Evolutionary conservation across 1,140 invertebrate genomes (phyloP).

Genomic region (Drosophila busckii): DNA sequence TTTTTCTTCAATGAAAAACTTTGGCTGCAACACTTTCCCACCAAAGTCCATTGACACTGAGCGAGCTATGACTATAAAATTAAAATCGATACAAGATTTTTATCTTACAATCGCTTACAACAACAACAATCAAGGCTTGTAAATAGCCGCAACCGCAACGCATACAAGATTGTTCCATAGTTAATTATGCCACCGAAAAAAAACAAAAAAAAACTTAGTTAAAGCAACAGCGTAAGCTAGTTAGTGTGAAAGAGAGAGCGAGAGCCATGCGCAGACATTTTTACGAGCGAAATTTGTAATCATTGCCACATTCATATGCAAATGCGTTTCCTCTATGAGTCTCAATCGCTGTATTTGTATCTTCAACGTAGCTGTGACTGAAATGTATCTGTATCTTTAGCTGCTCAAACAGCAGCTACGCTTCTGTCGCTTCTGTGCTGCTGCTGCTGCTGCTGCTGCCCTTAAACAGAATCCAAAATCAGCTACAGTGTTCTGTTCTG

Average conservation of each 20-base stretch:
- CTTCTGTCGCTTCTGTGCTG: conserved; percentile 73
- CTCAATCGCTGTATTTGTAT: conserved; percentile 15
- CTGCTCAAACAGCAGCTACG: conserved; percentile 70
- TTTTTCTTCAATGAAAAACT: conserved; percentile 57
- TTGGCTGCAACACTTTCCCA: conserved; percentile 64
- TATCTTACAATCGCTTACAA: conserved; percentile 55
- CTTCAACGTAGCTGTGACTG: conserved; percentile 1
- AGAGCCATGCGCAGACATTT: no score
- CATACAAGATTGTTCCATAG: conserved; percentile 55
- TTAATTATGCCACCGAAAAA: conserved; percentile 62
- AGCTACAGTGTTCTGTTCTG: no score
- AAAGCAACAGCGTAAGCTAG: conserved; percentile 46
- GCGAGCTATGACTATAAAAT: conserved; percentile 43
- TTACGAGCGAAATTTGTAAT: conserved; percentile 77
- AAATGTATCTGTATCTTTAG: conserved; percentile 7
- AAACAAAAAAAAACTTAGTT: conserved; percentile 19
- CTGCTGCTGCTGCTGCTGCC: no score
- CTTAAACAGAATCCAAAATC: no score
- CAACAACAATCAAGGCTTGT: conserved; percentile 33
- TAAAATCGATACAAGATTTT: conserved; percentile 54
- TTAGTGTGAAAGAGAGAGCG: no score
- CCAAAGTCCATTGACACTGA: conserved; percentile 66
- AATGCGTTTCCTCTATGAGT: conserved; percentile 44
- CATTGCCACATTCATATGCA: conserved; percentile 77
- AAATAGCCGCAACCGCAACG: conserved; percentile 59